These are phyloP conservation scores for Numida meleagris DNA, from an alignment of 2,113 vertebrate species.

Conservation along the genomic window DNA sequence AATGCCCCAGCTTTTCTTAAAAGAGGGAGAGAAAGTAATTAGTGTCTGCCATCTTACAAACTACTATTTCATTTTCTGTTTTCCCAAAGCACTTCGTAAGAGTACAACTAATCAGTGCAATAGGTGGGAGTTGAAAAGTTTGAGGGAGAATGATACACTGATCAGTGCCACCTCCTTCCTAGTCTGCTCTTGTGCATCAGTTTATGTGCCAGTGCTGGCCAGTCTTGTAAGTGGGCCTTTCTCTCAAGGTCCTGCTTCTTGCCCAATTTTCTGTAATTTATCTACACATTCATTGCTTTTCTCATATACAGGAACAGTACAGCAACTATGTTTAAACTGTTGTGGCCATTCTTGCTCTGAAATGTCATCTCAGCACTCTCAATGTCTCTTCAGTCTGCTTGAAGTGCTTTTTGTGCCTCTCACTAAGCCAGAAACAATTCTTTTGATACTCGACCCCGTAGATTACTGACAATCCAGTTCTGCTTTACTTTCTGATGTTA, in stretches of 20 bases:
- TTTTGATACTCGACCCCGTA: neutral
- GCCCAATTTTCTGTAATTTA: neutral
- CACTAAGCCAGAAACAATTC: neutral
- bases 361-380: neutral
- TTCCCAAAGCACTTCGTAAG: neutral
- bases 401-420: neutral
- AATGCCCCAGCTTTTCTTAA: neutral
- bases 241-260: neutral
- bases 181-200: neutral
- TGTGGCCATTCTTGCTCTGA: neutral
- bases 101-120: neutral
- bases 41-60: neutral
- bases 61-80: neutral
- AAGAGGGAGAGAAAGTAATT: neutral
- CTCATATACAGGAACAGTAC: neutral
- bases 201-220: neutral
- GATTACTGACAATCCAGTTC: neutral
- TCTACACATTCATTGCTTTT: neutral
- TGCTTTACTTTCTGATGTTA: slow-evolving; percentile 22
- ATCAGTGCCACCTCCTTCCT: neutral
- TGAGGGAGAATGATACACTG: neutral
- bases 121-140: neutral
- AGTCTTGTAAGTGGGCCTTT: neutral
- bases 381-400: neutral
- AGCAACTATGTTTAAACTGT: neutral